Percentiles rank a stretch among this genome's conserved stretches.
Conservation (phyloP, 1,140 invertebrate species). For the Ostrea denselamellosa region DNA sequence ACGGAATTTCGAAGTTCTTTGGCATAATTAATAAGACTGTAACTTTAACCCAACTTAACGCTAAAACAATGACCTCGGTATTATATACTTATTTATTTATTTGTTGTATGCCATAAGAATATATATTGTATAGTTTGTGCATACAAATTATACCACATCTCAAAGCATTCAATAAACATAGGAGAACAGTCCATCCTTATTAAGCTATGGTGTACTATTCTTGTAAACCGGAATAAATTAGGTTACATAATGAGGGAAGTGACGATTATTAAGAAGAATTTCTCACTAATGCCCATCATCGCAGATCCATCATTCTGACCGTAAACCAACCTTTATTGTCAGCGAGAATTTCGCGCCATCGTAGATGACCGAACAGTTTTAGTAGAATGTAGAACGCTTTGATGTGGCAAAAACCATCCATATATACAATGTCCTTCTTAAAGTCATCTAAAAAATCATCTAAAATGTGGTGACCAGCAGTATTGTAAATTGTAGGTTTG, state of each 20-base stretch:
- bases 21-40: too few species aligned
- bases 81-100: too few species aligned
- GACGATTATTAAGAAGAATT: neutral
- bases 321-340: neutral
- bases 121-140: too few species aligned
- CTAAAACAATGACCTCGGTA: too few species aligned
- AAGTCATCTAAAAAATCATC: slow-evolving; percentile 6
- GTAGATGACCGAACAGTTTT: neutral
- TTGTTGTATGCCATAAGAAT: too few species aligned
- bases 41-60: too few species aligned
- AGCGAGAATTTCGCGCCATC: slow-evolving; percentile 19
- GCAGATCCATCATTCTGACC: neutral
- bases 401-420: neutral
- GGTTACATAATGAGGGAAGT: neutral
- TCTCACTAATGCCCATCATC: neutral
- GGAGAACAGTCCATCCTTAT: too few species aligned
- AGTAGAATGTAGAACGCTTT: neutral
- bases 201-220: neutral
- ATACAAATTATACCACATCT: too few species aligned
- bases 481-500: neutral
- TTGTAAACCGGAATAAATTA: neutral
- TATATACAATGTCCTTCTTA: neutral
- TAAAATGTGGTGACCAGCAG: neutral
- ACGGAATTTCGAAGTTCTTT: too few species aligned
- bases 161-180: too few species aligned